Conservation (phyloP, 2,113 vertebrate genomes). For the Sus scrofa region T2T-Sscrofa CM000824.6:71125501-71126000, state of each 20-base stretch:
- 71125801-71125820: not conserved
- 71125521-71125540: not conserved
- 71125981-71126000: not conserved
- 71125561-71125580: not conserved
- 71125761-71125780: not conserved
- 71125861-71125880: not conserved
- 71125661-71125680: not conserved
- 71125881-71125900: not conserved
- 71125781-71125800: not conserved
- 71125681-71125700: not conserved
- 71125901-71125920: not conserved
- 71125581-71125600: not conserved
- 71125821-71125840: not conserved
- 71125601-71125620: not conserved
- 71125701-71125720: conserved; percentile 3
- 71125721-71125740: not conserved
- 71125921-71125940: not conserved
- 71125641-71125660: not conserved
- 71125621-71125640: not conserved
- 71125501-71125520: not conserved
- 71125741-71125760: not conserved
- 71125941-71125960: not conserved
- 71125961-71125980: not conserved
- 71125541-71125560: not conserved
- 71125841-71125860: not conserved